Evolutionary conservation across 2,797 vertebrate species (phyloP).

Genomic region (Garrulus glandarius): DNA sequence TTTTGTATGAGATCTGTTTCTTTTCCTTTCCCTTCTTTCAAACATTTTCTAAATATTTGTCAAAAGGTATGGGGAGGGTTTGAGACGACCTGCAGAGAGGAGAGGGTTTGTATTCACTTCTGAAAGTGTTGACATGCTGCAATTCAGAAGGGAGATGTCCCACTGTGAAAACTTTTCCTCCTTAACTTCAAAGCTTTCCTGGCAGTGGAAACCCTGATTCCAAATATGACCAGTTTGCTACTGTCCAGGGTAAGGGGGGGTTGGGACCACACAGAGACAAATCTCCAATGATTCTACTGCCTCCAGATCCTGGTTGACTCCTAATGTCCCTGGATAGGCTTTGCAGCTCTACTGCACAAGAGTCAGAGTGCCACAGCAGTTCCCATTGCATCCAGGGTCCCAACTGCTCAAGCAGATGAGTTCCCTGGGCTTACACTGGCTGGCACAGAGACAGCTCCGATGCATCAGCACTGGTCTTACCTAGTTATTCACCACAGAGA

Average conservation of each 20-base stretch:
- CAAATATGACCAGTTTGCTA: neutral
- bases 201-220: neutral
- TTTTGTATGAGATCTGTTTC: neutral
- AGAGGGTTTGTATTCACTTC: neutral
- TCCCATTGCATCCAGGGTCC: rapidly evolving
- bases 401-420: rapidly evolving
- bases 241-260: neutral
- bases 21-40: neutral
- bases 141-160: neutral
- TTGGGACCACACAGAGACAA: neutral
- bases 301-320: neutral
- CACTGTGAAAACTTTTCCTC: neutral
- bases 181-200: neutral
- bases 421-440: rapidly evolving
- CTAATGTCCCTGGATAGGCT: neutral
- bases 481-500: neutral
- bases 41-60: neutral
- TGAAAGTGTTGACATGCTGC: neutral
- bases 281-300: neutral
- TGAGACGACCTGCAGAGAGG: neutral
- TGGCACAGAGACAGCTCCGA: neutral
- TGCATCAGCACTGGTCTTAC: neutral
- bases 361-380: rapidly evolving
- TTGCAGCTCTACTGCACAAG: rapidly evolving
- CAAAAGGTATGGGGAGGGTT: neutral